Base-by-base conservation (phyloP, 2,888 invertebrate genomes). In the Ennomos fuscantarius region DNA sequence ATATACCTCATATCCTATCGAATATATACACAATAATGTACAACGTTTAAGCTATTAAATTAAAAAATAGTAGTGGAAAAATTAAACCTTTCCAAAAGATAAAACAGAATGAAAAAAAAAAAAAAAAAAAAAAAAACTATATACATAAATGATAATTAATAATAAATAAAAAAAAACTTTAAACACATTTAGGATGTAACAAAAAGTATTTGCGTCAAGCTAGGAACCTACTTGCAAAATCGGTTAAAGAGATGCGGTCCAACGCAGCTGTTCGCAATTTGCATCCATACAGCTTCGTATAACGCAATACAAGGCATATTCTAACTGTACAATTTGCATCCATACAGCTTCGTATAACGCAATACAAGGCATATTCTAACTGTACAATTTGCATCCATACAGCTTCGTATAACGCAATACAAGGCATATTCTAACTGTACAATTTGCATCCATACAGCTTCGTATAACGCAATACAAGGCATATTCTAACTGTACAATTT, bases 221-320 rank as follows among this genome's bases (percentile, higher is more conserved):
- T 6, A 24, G 2, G 3, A 24, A 24, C 24, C 24, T 24, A 6
- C 24, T 24, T 24, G 6, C 6, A 24, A 24, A 24, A 24, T 24
- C 6, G 24, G 66, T 12, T 49, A 40, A n/a, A n/a, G 55, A 44
- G 13, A 33, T 9, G 46, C 31, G 49, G 31, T 33, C 8, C 33
- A 32, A 12, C 44, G 40, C 55, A 55, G 55, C 43, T 49, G 55
- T 41, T 35, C 44, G 31, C 55, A 50, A 55, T 55, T 55, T 55
- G 55, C 55, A 55, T 55, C 45, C 31, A 55, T 49, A 49, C 40
- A 45, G 40, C 45, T 39, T 12, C 15, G 11, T 12, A 42, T 44
- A 53, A 41, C 41, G 44, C 43, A 39, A 36, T 40, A 13, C n/a
- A 9, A 10, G 39, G 48, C n/a, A 0, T 6, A 43, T 31, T 42